Base-by-base conservation (phyloP, 2,797 vertebrate genomes). In the Cirrhinus molitorella region DNA sequence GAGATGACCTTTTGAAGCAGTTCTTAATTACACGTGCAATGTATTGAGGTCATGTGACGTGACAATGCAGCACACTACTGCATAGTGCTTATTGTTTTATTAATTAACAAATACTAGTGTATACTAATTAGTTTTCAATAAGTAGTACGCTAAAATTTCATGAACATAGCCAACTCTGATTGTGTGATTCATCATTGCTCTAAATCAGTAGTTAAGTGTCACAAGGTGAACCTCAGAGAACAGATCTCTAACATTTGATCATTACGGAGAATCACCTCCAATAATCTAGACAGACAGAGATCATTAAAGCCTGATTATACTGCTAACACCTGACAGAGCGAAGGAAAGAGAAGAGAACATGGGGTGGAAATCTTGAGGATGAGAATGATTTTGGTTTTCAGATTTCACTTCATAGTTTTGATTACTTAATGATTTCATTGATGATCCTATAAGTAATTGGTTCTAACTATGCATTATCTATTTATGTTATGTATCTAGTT, bases 161-260 rank as follows among this genome's bases (percentile, higher is more conserved):
- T 34, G 40, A 81, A 63, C 12, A 34, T 61, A 40, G 80, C n/a
- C 57, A 19, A 28, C 91, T 91, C 61, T 53, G 90, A 91, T 90
- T 88, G 86, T 87, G 87, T 83, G 87, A 91, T 83, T 66, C 40
- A 59, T 47, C 74, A 31, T 47, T 43, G 51, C 51, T 40, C 61
- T 53, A 76, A 74, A 71, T 82, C 78, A 68, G 61, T 59, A 79
- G 74, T 71, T 81, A 25, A 74, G 23, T 40, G 31, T 79, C 40
- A 57, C 40, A 51, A 13, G 21, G 47, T 66, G 67, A 63, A 47
- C 66, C 70, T 78, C 7, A 80, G 49, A 85, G 80, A 83, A 80
- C 49, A 63, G 49, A 83, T 84, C 79, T 63, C n/a, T 25, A 79
- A 72, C 67, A 84, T 82, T 31, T 68, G 57, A 85, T 87, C 71